Base-by-base conservation (phyloP, 2,888 invertebrate genomes). In the Lithophane ornitopus region DNA sequence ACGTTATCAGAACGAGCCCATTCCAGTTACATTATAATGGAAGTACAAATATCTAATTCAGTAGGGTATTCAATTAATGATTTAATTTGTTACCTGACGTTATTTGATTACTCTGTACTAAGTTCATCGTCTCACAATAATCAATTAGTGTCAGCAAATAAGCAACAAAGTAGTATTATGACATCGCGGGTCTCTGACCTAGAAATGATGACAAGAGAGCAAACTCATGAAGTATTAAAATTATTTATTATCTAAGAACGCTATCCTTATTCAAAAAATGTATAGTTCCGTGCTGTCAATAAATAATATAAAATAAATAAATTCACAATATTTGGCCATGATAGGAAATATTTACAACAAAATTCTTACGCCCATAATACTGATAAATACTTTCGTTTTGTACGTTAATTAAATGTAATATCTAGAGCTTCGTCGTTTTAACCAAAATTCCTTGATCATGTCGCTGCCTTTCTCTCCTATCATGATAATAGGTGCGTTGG, bases 401-500 rank as follows among this genome's bases (percentile, higher is more conserved):
- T 87, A 87, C 87, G 44, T 75, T 58, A 62, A 62, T 84, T 76
- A 95, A 74, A 92, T 91, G 78, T 96, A 96, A 86, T 95, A 95
- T 87, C 95, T 93, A 12, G 95, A 95, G 70, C 89, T 95, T 90
- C 96, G 92, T 81, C 97, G 95, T 84, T 97, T 98, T 75, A 98
- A 93, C 98, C 98, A 98, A 90, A 97, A 98, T 86, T 98, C 98
- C 91, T 98, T 98, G 68, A 99, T 98, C 97, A 99, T 97, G 90
- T 99, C 98, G 16, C 98, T 97, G 0, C 98, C 98, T 92, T 99
- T 99, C 91, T 99, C 99, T 0, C 98, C 99, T 66, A 99, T 98
- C 99, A 99, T 99, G 49, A 99, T 98, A 0, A 97, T 97, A 0
- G 98, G 98, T 0, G 98, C 98, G 89, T 98, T 98, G 0, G 98